These are phyloP conservation scores for Melanchra persicariae DNA, from an alignment of 2,888 invertebrate genomes.

Conservation along the genomic window DNA sequence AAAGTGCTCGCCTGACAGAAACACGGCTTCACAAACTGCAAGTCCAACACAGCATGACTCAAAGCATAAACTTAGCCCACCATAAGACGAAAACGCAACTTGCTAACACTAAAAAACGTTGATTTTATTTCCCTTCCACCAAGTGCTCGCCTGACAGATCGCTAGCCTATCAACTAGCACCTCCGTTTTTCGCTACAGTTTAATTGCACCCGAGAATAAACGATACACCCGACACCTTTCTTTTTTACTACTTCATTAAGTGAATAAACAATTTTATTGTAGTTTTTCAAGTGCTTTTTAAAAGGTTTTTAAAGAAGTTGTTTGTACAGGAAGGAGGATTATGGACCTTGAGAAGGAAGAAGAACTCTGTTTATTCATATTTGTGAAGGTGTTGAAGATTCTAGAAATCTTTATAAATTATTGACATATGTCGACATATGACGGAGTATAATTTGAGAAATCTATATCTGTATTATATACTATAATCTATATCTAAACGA, in stretches of 20 bases:
- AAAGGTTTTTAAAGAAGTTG: constrained; percentile 15
- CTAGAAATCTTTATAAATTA: no score
- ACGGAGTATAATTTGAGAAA: no score
- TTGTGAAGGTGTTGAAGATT: no score
- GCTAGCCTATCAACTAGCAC: constrained; percentile 45
- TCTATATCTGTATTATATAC: no score
- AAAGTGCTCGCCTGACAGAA: no score
- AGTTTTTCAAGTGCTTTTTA: constrained; percentile 22
- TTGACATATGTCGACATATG: no score
- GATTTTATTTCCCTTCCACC: constrained; percentile 27
- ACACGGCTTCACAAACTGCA: no score
- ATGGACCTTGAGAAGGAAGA: no score
- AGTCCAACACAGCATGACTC: no score
- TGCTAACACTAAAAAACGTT: constrained; percentile 2
- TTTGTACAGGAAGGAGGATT: background rate
- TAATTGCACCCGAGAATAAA: constrained; percentile 57
- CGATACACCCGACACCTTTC: constrained; percentile 40
- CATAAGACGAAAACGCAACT: background rate
- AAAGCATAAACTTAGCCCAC: no score
- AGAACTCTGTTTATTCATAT: background rate
- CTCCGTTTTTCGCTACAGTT: constrained; percentile 43
- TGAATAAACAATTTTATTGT: constrained; percentile 44
- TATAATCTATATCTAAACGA: no score
- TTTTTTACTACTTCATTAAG: constrained; percentile 53
- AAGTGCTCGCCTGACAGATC: constrained; percentile 42